These are phyloP conservation scores for Galleria mellonella DNA, from an alignment of 1,140 invertebrate species.

Conservation along the genomic window DNA sequence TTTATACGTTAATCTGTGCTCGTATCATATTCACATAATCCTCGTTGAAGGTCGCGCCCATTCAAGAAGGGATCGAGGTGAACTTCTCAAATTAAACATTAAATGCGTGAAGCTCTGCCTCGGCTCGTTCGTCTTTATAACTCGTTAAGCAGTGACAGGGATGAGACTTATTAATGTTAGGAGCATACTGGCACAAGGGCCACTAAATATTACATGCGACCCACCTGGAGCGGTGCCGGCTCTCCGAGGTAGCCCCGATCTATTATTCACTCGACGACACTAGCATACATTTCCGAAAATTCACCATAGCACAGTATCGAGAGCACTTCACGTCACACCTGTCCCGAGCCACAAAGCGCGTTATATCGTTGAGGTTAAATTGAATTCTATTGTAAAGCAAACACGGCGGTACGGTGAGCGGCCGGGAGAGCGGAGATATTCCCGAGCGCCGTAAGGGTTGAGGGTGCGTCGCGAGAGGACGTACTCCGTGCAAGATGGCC, in stretches of 20 bases:
- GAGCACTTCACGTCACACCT: constrained; percentile 12
- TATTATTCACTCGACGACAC: constrained; percentile 25
- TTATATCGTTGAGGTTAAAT: background rate
- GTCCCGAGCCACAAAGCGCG: background rate
- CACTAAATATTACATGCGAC: constrained; percentile 17
- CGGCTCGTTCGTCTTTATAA: constrained; percentile 4
- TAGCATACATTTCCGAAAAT: constrained; percentile 14
- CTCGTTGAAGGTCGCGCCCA: background rate
- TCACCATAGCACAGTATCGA: constrained; percentile 12
- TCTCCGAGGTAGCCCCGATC: constrained; percentile 27
- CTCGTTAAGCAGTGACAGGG: constrained; percentile 2
- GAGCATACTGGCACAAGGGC: background rate
- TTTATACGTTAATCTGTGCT: background rate
- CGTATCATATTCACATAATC: background rate
- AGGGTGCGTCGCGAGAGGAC: background rate
- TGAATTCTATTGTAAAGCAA: background rate
- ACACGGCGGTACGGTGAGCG: background rate
- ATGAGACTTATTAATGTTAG: constrained; percentile 3
- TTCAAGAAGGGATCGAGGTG: background rate
- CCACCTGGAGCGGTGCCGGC: constrained; percentile 32
- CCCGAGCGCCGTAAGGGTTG: background rate
- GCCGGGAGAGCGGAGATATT: constrained; percentile 8
- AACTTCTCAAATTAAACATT: constrained; percentile 17
- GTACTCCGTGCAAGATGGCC: constrained; percentile 9
- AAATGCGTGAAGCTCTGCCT: background rate